Evolutionary conservation across 2,888 invertebrate species (phyloP), one percentile per base, ranked within the genome.

Genomic region (Calephelis perditalis): DNA sequence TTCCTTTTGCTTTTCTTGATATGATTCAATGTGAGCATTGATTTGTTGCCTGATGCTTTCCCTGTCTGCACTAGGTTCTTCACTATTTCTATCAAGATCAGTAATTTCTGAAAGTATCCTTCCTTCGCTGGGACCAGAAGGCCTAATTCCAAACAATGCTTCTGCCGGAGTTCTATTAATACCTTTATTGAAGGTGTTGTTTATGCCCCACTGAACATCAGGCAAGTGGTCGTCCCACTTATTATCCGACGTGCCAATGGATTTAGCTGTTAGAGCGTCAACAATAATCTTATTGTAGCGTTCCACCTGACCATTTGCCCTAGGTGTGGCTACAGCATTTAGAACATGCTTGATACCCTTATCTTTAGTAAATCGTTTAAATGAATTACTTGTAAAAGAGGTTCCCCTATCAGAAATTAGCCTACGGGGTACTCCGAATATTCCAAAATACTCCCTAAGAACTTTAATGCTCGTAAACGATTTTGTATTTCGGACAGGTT

Each of bases 241-340:
- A 15, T 56, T 59, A 15, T 59, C 59, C 5, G 46, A 57, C 7
- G 60, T 57, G 0, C 57, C 62, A 44, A 65, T 64, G 26, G 15
- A 62, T 11, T 47, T 57, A 1, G 65, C 55, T 3, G 63, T 58
- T 4, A 66, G 52, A 5, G 68, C 57, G 8, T 58, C 64, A 3
- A 65, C 11, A 10, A 70, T 70, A 5, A 68, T 70, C 36, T 68
- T 57, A 52, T 70, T 70, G 37, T 61, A 66, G 15, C 69, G 12
- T 43, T 57, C 57, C 6, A 57, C 46, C 11, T 57, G 57, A 0
- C 57, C 57, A n/a, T 57, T 57, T 5, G 57, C 46, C n/a, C 71
- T 46, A 0, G 69, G 71, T 0, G 70, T 70, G 0, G 67, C 68
- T 2, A 68, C 69, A 1, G 69, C 63, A 37, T 69, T 68, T 4